Conservation (phyloP, 2,888 invertebrate genomes). For the Hololepta plana region DNA sequence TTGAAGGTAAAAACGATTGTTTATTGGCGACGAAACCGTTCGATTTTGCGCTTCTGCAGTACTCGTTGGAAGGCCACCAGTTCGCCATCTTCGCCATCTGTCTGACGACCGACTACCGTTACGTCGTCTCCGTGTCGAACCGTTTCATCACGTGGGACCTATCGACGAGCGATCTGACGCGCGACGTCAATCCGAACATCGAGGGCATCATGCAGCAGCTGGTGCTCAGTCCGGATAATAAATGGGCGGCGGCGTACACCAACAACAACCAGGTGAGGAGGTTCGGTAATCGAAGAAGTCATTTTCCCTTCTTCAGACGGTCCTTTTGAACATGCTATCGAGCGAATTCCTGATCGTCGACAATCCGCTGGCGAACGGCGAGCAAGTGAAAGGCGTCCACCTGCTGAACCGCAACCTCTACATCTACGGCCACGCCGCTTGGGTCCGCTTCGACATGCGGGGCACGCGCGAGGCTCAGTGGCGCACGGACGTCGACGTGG, state of each 20-base stretch:
- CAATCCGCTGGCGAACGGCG: conserved; percentile 58
- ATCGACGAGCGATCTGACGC: conserved; percentile 83
- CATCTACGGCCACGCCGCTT: conserved; percentile 56
- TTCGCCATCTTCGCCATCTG: conserved; percentile 92
- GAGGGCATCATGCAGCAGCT: conserved; percentile 94
- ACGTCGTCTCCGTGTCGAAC: conserved; percentile 92
- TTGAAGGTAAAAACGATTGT: conserved; percentile 46
- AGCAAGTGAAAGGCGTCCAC: conserved; percentile 42
- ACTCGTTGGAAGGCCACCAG: conserved; percentile 93
- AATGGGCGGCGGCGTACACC: conserved; percentile 88
- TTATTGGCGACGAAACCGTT: not conserved
- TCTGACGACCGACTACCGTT: conserved; percentile 74
- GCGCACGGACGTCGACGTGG: conserved; percentile 33
- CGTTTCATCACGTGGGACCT: conserved; percentile 95
- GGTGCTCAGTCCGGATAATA: conserved; percentile 84
- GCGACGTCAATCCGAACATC: conserved; percentile 82
- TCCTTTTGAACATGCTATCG: conserved; percentile 80
- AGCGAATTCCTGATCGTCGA: conserved; percentile 81
- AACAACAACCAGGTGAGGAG: conserved; percentile 69
- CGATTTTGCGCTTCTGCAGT: conserved; percentile 31
- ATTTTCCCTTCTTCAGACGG: conserved; percentile 59
- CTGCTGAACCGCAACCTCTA: conserved; percentile 54
- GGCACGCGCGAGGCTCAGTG: conserved; percentile 50
- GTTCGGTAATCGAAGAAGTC: not conserved
- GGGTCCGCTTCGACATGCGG: conserved; percentile 62